Percentiles rank a stretch among this genome's conserved stretches.
These are phyloP conservation scores for Ammospiza nelsoni DNA, from an alignment of 2,113 vertebrate genomes.

Conservation along the genomic window DNA sequence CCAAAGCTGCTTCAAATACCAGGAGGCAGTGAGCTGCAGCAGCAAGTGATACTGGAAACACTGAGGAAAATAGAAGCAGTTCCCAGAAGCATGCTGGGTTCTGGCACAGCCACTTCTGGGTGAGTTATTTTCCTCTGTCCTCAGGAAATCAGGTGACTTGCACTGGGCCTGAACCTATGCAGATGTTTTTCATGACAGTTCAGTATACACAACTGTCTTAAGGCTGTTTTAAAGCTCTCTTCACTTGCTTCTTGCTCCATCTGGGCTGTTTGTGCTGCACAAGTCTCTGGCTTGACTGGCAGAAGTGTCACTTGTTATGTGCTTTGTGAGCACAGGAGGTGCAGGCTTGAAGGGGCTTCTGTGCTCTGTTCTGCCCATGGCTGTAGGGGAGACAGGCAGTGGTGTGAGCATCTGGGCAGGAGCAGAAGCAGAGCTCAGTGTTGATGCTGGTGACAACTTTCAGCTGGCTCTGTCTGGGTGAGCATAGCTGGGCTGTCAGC, in stretches of 20 bases:
- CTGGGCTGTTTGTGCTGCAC: background rate
- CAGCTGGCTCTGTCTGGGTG: background rate
- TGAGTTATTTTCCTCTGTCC: constrained; percentile 2
- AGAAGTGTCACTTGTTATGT: fast-evolving
- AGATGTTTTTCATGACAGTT: constrained; percentile 2
- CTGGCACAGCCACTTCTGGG: background rate
- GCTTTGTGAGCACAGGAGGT: background rate
- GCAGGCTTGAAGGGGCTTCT: background rate
- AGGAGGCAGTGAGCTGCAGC: background rate
- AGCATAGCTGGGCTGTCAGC: background rate
- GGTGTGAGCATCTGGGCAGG: background rate
- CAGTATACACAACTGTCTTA: background rate
- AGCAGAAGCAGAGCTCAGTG: background rate
- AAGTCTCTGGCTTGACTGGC: background rate
- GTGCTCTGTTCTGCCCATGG: background rate
- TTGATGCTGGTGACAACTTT: background rate
- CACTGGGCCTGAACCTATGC: background rate
- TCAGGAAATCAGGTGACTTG: background rate
- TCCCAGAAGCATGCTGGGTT: background rate
- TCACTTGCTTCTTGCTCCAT: background rate
- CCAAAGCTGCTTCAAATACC: background rate
- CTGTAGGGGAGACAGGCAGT: background rate
- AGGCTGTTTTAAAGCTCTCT: background rate
- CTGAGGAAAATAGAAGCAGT: background rate
- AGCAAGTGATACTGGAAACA: background rate